Conservation (phyloP, 2,113 vertebrate genomes). For the Platycercus adscitus region DNA sequence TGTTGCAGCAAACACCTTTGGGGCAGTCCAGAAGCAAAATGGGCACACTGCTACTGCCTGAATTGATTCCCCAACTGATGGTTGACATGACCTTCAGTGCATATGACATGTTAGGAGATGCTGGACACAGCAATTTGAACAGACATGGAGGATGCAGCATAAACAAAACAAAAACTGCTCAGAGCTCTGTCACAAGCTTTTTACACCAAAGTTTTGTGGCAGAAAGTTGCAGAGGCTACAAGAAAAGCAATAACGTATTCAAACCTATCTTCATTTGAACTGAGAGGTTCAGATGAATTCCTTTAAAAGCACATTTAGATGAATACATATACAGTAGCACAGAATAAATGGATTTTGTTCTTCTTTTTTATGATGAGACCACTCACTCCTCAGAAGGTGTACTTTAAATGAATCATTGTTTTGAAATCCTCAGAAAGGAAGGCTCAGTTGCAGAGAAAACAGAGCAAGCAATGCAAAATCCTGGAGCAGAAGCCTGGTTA, state of each 20-base stretch:
- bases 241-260: neutral
- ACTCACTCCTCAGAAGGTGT: neutral
- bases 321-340: neutral
- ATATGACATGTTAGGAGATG: neutral
- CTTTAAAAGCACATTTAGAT: slow-evolving; percentile 25
- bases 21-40: neutral
- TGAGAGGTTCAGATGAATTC: neutral
- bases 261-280: neutral
- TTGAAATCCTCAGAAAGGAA: neutral
- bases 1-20: neutral
- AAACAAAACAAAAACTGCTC: neutral
- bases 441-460: neutral
- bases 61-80: neutral
- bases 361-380: neutral
- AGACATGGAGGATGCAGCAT: neutral
- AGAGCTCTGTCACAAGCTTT: slow-evolving; percentile 1
- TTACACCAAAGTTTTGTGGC: neutral
- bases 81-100: neutral
- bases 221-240: slow-evolving; percentile 4
- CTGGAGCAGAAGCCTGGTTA: neutral
- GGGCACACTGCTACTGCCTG: neutral
- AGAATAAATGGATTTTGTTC: neutral
- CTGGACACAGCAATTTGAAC: neutral
- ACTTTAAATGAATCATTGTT: neutral
- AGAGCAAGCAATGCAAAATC: neutral